phyloP scores from a whole-genome alignment of 2,113 vertebrate species.

The Leucosticte australis region DNA sequence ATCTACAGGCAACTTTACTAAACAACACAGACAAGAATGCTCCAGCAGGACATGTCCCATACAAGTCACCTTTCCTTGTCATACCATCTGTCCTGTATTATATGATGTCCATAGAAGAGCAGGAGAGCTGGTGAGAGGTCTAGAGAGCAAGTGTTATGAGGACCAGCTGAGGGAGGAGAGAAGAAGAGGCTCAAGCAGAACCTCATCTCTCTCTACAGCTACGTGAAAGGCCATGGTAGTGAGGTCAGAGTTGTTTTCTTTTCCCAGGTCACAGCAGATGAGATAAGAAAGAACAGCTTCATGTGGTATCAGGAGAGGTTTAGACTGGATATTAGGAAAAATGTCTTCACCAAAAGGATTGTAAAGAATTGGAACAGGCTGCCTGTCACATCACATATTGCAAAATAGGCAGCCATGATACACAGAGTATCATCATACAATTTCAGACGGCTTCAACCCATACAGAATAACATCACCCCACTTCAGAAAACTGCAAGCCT shows the following conservation, averaged over 20 bases:
- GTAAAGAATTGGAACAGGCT: neutral
- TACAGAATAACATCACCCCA: neutral
- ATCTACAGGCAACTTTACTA: neutral
- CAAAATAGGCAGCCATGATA: neutral
- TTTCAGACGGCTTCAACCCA: neutral
- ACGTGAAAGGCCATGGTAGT: fast-evolving
- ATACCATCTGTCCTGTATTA: neutral
- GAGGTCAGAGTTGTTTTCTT: neutral
- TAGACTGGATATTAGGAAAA: neutral
- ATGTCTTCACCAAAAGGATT: neutral
- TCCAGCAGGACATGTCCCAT: neutral
- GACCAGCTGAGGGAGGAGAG: neutral
- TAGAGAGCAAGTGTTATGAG: neutral
- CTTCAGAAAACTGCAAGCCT: neutral
- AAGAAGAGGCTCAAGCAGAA: neutral
- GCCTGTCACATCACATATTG: too few species aligned
- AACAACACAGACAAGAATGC: neutral
- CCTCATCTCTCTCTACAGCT: neutral
- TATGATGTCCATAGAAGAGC: neutral
- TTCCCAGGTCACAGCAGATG: neutral
- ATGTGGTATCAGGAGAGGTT: neutral
- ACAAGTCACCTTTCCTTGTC: neutral
- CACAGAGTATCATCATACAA: neutral
- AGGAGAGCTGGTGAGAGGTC: neutral
- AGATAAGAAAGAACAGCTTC: neutral